These are phyloP conservation scores for Andrena camellia DNA, from an alignment of 2,888 invertebrate species.

Conservation along the genomic window DNA sequence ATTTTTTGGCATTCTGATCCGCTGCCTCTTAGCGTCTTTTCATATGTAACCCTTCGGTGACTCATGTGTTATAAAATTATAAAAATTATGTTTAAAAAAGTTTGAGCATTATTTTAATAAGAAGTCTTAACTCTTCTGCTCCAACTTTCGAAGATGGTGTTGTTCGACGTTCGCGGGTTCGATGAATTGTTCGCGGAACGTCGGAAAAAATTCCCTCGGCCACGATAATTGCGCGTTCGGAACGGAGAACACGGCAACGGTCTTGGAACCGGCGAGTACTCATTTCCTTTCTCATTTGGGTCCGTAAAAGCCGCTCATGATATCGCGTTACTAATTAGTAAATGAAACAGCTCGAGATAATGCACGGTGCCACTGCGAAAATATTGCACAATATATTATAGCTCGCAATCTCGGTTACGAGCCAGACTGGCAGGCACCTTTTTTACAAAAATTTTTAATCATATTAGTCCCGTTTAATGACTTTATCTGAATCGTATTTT, in stretches of 20 bases:
- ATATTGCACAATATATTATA: slow-evolving; percentile 67
- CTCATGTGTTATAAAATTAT: no score
- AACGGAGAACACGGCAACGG: slow-evolving; percentile 75
- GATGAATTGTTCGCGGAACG: slow-evolving; percentile 38
- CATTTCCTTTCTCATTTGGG: slow-evolving; percentile 81
- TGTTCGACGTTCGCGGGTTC: slow-evolving; percentile 40
- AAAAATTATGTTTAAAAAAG: no score
- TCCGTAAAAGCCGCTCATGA: slow-evolving; percentile 72
- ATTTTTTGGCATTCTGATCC: not conserved
- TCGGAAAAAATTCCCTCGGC: slow-evolving; percentile 56
- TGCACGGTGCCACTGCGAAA: slow-evolving; percentile 64
- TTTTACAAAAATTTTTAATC: slow-evolving; percentile 61
- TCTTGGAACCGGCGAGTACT: slow-evolving; percentile 66
- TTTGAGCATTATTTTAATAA: no score
- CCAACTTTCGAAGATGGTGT: not conserved
- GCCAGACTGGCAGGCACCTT: not conserved
- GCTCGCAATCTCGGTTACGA: slow-evolving; percentile 56
- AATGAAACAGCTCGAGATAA: slow-evolving; percentile 77
- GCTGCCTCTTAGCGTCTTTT: not conserved
- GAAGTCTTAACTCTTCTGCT: not conserved
- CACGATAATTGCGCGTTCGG: slow-evolving; percentile 74
- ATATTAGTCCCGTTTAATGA: slow-evolving; percentile 65
- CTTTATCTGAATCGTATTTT: slow-evolving; percentile 62
- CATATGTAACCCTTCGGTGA: no score
- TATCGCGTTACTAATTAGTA: slow-evolving; percentile 83